A percentile compares a stretch with the other conserved stretches of the same genome.
Evolutionary conservation across 2,113 vertebrate genomes (phyloP).

Genomic region (Esox niger): DNA sequence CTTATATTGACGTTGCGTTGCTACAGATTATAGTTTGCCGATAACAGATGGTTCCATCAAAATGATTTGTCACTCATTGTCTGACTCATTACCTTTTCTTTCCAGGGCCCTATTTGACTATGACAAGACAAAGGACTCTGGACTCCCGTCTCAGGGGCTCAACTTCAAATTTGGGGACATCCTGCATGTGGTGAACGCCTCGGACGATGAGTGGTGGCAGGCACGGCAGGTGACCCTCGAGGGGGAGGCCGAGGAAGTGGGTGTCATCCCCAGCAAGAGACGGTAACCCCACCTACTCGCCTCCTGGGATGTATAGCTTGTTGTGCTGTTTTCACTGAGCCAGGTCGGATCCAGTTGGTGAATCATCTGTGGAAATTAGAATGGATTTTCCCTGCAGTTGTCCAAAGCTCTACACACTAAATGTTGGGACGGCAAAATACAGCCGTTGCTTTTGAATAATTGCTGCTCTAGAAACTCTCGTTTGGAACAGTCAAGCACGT

Average conservation of each 20-base stretch:
- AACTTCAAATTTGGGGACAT: slow-evolving; percentile 95
- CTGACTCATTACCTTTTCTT: background rate
- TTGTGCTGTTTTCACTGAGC: no score
- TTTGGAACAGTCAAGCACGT: no score
- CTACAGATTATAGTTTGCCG: background rate
- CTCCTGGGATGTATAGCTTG: background rate
- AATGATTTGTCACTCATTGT: background rate
- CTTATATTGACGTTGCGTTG: background rate
- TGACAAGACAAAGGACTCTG: slow-evolving; percentile 94
- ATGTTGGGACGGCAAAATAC: no score
- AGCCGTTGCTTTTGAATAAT: no score
- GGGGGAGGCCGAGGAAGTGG: slow-evolving; percentile 94
- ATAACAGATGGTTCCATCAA: no score
- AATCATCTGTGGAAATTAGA: no score
- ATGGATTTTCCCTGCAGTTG: no score
- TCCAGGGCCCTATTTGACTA: slow-evolving; percentile 96
- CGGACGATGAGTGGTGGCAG: slow-evolving; percentile 98
- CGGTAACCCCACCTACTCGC: slow-evolving; percentile 72
- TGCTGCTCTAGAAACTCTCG: no score
- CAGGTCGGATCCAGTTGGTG: no score
- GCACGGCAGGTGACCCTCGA: slow-evolving; percentile 85
- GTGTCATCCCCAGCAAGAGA: slow-evolving; percentile 96
- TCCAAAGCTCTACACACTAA: no score
- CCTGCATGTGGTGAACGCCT: slow-evolving; percentile 96
- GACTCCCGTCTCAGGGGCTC: slow-evolving; percentile 94